phyloP scores from a whole-genome alignment of 2,797 vertebrate genomes.

The Coranthus polyacanthus region DNA sequence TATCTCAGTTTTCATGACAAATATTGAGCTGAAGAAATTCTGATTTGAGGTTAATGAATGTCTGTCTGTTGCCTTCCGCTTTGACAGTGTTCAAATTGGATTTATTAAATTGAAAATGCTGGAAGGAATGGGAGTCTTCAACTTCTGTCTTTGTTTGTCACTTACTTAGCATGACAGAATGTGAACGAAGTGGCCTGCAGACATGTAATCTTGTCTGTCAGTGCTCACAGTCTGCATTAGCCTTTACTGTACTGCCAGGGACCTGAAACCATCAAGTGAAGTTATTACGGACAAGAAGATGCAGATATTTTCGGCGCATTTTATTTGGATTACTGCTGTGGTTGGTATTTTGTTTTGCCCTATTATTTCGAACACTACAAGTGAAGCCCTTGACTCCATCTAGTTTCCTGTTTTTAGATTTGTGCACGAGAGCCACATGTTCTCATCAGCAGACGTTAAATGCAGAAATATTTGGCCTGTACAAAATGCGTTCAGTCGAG shows the following conservation, averaged over 20 bases:
- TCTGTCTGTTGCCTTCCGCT: too few relatives aligned
- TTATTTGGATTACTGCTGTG: neutral
- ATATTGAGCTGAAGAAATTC: conserved; percentile 1
- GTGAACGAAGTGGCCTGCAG: conserved; percentile 25
- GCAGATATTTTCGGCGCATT: neutral
- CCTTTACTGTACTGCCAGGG: conserved; percentile 20
- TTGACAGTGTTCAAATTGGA: neutral
- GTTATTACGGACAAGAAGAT: neutral
- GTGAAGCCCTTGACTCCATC: too few relatives aligned
- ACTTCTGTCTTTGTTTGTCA: conserved; percentile 3
- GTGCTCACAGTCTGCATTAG: conserved; percentile 17
- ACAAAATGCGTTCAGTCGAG: conserved; percentile 1
- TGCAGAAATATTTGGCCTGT: conserved; percentile 2
- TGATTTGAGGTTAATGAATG: neutral
- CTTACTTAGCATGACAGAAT: conserved; percentile 20
- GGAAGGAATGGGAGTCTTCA: neutral
- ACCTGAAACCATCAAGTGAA: conserved; percentile 34
- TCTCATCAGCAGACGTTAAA: conserved; percentile 9
- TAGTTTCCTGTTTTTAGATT: too few relatives aligned
- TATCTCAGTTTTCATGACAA: neutral
- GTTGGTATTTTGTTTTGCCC: neutral
- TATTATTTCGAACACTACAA: too few relatives aligned
- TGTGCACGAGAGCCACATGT: too few relatives aligned
- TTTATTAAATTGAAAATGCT: neutral
- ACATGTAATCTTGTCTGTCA: conserved; percentile 37